Evolutionary conservation across 2,113 vertebrate genomes (phyloP).

Genomic region (Seriola dumerili): DNA sequence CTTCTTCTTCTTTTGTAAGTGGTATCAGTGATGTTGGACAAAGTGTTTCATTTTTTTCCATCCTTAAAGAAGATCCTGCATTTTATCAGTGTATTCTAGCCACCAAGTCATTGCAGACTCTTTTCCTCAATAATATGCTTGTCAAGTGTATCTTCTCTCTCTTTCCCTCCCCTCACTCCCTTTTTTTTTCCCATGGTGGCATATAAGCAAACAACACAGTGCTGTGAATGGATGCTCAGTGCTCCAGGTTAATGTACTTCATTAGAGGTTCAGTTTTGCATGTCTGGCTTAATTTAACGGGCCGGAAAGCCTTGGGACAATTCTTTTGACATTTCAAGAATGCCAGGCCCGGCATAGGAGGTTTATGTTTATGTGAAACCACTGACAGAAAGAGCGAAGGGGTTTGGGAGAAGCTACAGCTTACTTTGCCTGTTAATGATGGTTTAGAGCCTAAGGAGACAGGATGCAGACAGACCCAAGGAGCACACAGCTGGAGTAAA

Average conservation of each 20-base stretch:
- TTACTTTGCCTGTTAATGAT: constrained; percentile 66
- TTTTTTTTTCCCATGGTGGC: constrained; percentile 13
- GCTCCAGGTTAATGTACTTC: constrained; percentile 77
- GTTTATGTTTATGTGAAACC: constrained; percentile 55
- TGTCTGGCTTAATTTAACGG: constrained; percentile 75
- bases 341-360: constrained; percentile 58
- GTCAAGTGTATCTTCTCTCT: constrained; percentile 38
- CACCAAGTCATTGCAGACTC: constrained; percentile 34
- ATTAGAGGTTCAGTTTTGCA: constrained; percentile 76
- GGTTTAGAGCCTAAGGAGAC: constrained; percentile 56
- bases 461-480: constrained; percentile 42
- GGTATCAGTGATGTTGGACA: constrained; percentile 47
- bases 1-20: constrained; percentile 32
- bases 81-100: constrained; percentile 32
- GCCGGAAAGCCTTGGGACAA: constrained; percentile 72
- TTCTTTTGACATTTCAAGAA: constrained; percentile 79
- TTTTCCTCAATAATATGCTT: constrained; percentile 46
- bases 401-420: constrained; percentile 16
- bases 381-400: constrained; percentile 34
- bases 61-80: constrained; percentile 55
- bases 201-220: constrained; percentile 60
- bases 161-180: not conserved
- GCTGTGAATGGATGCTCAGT: constrained; percentile 44
- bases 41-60: constrained; percentile 57
- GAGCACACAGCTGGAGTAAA: constrained; percentile 60